Percentiles rank a stretch among this genome's conserved stretches.
Conservation (phyloP, 2,113 vertebrate species). For the Dunckerocampus dactyliophorus region DNA sequence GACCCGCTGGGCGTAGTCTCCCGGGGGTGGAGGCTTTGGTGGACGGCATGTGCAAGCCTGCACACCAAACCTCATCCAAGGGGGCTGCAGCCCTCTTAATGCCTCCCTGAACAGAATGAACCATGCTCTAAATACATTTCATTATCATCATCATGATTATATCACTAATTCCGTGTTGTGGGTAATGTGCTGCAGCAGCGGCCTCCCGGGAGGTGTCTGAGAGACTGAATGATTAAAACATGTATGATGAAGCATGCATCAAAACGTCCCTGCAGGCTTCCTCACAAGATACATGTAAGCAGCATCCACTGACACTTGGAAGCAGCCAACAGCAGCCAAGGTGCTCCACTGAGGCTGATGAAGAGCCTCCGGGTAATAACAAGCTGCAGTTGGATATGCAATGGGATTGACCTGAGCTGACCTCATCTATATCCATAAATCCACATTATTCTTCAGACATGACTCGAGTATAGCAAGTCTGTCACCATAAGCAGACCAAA, state of each 20-base stretch:
- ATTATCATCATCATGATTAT: slow-evolving; percentile 78
- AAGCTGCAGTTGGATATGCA: slow-evolving; percentile 50
- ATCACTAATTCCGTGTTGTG: slow-evolving; percentile 73
- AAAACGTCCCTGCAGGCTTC: slow-evolving; percentile 64
- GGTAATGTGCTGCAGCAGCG: slow-evolving; percentile 70
- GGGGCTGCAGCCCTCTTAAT: slow-evolving; percentile 51
- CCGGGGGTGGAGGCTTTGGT: slow-evolving; percentile 19
- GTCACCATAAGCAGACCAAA: slow-evolving; percentile 21
- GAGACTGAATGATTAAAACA: slow-evolving; percentile 77
- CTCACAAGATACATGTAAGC: slow-evolving; percentile 60
- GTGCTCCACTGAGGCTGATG: slow-evolving; percentile 42
- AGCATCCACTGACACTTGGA: slow-evolving; percentile 50
- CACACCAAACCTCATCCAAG: slow-evolving; percentile 34
- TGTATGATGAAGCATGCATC: slow-evolving; percentile 73
- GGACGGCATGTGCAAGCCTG: slow-evolving; percentile 28
- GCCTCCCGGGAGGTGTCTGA: slow-evolving; percentile 67
- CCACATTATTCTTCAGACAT: slow-evolving; percentile 41
- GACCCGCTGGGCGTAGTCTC: slow-evolving; percentile 59
- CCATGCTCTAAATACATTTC: slow-evolving; percentile 77
- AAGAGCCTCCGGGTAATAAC: slow-evolving; percentile 56
- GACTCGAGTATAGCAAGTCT: slow-evolving; percentile 28
- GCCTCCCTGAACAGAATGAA: slow-evolving; percentile 49
- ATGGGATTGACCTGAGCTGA: slow-evolving; percentile 57
- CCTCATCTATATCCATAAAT: slow-evolving; percentile 55
- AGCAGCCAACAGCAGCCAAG: slow-evolving; percentile 36